Evolutionary conservation across 2,888 invertebrate species (phyloP), one percentile per base, ranked within the genome.

Genomic region (Dorcus hopei): DNA sequence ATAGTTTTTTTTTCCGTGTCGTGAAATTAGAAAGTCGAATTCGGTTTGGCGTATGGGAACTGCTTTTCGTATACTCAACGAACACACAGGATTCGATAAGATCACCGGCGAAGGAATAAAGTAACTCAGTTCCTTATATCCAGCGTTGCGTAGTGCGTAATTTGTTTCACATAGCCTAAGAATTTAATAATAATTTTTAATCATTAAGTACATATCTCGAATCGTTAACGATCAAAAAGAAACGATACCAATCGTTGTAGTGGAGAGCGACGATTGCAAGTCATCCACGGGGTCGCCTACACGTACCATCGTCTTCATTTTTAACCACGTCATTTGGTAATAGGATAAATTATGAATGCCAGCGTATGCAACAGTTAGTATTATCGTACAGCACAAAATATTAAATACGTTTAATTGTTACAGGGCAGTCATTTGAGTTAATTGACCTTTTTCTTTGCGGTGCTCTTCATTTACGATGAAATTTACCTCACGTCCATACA

Each of bases 341-440:
- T 45, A 45, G 14, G 45, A 16, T 45, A 45, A 45, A 45, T 45
- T 45, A 45, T 11, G 45, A 45, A 45, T 23, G 14, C 45, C 11
- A 11, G 60, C 58, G 58, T 50, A 62, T 61, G 61, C 58, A 60
- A 63, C 61, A 61, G 61, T 57, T 58, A 55, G 43, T 55, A 54
- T 47, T 54, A 61, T 65, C 65, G 67, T 66, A 58, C 52, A 53
- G 67, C 59, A 62, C 58, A 67, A 65, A 65, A 64, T 63, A 64
- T 61, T 54, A 61, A 61, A 52, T 59, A 40, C 52, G 64, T 65
- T 67, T 67, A 67, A 67, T 67, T 67, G 67, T 67, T 62, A 64
- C 54, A 58, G 58, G 45, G 45, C 45, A 45, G 67, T 67, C 67
- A 67, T 67, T 62, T 54, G 62, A 61, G 67, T 66, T 67, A 67